These are phyloP conservation scores for Chionoecetes opilio DNA, from an alignment of 1,140 invertebrate genomes.

Conservation along the genomic window DNA sequence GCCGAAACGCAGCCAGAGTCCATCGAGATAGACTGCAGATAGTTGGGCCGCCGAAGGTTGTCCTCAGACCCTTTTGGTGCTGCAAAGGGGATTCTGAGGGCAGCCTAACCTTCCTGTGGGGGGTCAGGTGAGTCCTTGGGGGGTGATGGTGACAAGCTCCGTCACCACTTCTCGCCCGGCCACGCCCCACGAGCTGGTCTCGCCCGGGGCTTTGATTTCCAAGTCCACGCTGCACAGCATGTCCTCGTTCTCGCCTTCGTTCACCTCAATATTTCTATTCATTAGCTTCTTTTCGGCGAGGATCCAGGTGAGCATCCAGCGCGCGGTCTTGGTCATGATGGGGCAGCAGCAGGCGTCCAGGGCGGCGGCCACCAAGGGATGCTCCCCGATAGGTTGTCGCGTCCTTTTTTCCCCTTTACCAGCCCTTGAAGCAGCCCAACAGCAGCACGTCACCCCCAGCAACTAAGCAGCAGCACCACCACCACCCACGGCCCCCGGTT, in stretches of 20 bases:
- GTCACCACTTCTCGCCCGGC: constrained; percentile 75
- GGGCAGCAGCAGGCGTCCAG: constrained; percentile 66
- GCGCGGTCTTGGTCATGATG: constrained; percentile 48
- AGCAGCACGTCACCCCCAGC: constrained; percentile 49
- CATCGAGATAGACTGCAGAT: constrained; percentile 74
- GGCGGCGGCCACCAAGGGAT: constrained; percentile 66
- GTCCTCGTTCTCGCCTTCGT: constrained; percentile 54
- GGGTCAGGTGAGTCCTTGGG: constrained; percentile 76
- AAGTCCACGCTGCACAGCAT: constrained; percentile 77
- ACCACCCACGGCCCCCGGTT: background rate
- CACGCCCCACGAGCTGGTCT: constrained; percentile 77
- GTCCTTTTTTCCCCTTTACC: constrained; percentile 49
- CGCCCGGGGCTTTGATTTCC: constrained; percentile 40
- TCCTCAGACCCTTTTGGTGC: constrained; percentile 72
- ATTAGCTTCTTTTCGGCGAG: background rate
- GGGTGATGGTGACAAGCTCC: constrained; percentile 75
- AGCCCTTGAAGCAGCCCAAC: constrained; percentile 48
- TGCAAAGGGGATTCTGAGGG: constrained; percentile 75
- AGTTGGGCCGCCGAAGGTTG: constrained; percentile 65
- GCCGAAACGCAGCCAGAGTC: constrained; percentile 78
- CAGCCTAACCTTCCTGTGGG: constrained; percentile 70
- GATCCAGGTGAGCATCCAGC: constrained; percentile 58
- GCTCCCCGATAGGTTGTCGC: background rate
- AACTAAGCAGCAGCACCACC: constrained; percentile 23
- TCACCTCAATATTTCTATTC: background rate